These are phyloP conservation scores for Leptinotarsa defecta DNA, from an alignment of 1,140 invertebrate genomes.

Conservation along the genomic window DNA sequence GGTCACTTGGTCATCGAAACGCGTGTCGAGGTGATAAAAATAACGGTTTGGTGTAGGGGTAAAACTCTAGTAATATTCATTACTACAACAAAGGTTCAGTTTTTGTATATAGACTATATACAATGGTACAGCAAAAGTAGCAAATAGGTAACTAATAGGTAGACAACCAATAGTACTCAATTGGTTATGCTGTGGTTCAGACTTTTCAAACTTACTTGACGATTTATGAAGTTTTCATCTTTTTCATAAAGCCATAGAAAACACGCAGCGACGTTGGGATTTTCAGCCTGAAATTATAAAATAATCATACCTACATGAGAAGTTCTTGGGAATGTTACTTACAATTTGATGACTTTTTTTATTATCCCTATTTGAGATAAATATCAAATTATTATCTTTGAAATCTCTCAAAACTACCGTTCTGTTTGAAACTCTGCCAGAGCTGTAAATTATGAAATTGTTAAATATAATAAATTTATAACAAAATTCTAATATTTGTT, in stretches of 20 bases:
- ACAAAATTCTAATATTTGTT: too few species aligned
- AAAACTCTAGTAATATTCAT: too few species aligned
- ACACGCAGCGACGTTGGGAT: conserved; percentile 58
- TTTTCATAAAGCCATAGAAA: conserved; percentile 59
- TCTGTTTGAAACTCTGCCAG: conserved; percentile 57
- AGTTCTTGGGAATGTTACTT: conserved; percentile 42
- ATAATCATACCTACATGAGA: conserved; percentile 19
- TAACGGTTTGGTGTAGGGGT: too few species aligned
- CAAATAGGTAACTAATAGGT: too few species aligned
- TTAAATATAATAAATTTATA: not conserved
- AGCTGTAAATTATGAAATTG: conserved; percentile 48
- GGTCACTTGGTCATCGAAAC: too few species aligned
- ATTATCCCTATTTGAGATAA: conserved; percentile 59
- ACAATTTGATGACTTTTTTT: conserved; percentile 60
- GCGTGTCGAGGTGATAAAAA: too few species aligned
- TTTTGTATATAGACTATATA: too few species aligned
- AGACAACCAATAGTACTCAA: too few species aligned
- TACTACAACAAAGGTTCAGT: too few species aligned
- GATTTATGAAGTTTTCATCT: conserved; percentile 47
- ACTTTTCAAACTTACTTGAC: conserved; percentile 53
- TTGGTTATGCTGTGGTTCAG: too few species aligned
- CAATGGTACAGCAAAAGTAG: too few species aligned
- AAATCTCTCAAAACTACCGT: conserved; percentile 57
- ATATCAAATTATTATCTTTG: conserved; percentile 59
- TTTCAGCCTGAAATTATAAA: conserved; percentile 52